These are phyloP conservation scores for Clunio marinus DNA, from an alignment of 2,888 invertebrate species.

Conservation along the genomic window DNA sequence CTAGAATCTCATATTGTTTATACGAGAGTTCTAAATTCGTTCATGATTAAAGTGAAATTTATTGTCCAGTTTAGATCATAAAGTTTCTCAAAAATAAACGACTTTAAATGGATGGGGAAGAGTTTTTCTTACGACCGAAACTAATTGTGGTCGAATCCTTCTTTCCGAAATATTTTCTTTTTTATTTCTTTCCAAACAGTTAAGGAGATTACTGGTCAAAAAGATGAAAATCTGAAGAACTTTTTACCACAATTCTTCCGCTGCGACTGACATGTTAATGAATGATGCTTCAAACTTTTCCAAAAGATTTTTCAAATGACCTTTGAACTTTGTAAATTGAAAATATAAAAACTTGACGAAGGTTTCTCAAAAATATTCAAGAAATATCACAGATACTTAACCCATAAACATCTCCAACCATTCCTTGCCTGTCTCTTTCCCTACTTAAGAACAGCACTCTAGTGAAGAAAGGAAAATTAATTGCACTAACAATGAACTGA, in stretches of 20 bases:
- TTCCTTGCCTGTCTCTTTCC: neutral
- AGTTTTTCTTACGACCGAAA: conserved; percentile 7
- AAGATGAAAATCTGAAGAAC: neutral
- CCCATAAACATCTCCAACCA: neutral
- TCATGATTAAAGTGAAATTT: neutral
- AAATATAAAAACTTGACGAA: conserved; percentile 4
- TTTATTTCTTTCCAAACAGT: neutral
- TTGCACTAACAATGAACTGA: conserved; percentile 19
- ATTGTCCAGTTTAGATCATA: conserved; percentile 7
- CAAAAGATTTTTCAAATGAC: neutral
- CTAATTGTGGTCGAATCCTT: conserved; percentile 20
- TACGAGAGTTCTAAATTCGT: too few species aligned
- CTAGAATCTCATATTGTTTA: too few species aligned
- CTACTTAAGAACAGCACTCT: neutral
- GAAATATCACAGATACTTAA: neutral
- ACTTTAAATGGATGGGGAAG: neutral
- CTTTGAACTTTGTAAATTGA: too few species aligned
- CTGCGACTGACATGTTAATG: neutral
- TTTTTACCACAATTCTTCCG: neutral
- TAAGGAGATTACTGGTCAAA: too few species aligned
- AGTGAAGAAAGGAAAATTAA: conserved; percentile 2
- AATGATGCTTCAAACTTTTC: neutral
- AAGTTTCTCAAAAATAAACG: conserved; percentile 4
- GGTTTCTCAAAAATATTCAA: neutral
- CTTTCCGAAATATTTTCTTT: neutral